Evolutionary conservation across 2,797 vertebrate genomes (phyloP), one percentile per base, ranked within the genome.

Genomic region (Lycodopsis pacificus): DNA sequence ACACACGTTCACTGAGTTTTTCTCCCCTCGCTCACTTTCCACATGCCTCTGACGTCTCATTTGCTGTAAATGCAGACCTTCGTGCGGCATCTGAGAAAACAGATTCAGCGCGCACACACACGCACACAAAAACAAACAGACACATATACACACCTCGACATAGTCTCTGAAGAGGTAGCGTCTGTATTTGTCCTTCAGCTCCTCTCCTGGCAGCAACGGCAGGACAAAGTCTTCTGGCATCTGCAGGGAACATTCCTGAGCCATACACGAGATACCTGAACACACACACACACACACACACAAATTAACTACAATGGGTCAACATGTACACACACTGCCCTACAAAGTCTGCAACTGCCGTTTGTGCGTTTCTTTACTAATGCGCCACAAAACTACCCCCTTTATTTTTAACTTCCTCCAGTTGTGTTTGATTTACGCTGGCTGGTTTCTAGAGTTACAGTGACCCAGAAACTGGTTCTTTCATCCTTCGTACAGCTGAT

Each of bases 141-240:
- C 25, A 54, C 25, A 25, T 36, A 65, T 34, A 85, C 87, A 66
- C 38, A 94, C 98, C 97, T 99, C 98, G 53, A 99, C 97, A 32
- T 99, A 99, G 93, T 99, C 98, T 95, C 98, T 98, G 97, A 99
- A 99, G 97, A 99, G 98, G 97, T 99, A 99, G 96, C 98, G 97
- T 95, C 97, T 97, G 92, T 99, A 99, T 97, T 98, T 99, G 90
- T 99, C 98, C 96, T 96, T 97, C 85, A 99, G 93, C 92, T 99
- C 98, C 92, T 99, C 98, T 57, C 94, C 97, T 87, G 96, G 96
- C 93, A 99, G 95, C 94, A 99, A 94, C 2, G 97, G 97, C 92
- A 99, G 96, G 83, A 99, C 98, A 91, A 98, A 98, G 89, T 99
- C 98, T 92, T 99, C 98, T 85, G 98, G 98, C 88, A 97, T 97